Conservation (phyloP, 1,140 invertebrate genomes). For the Drosophila tristis region DNA sequence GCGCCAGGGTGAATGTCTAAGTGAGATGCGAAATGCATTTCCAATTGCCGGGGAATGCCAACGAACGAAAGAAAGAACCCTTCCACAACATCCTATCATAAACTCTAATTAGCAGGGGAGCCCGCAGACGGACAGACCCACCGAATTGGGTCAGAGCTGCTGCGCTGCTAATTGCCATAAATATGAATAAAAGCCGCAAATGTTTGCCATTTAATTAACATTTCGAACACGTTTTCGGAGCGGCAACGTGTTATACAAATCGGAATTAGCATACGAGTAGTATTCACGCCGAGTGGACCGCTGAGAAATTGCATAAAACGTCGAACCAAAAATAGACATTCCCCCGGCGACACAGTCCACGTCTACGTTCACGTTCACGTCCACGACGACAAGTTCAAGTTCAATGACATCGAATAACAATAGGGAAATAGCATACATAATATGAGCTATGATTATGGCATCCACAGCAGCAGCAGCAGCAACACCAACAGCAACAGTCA, state of each 20-base stretch:
- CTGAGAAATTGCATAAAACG: conserved; percentile 70
- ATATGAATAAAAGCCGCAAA: conserved; percentile 65
- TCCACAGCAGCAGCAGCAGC: background rate
- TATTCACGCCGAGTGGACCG: conserved; percentile 52
- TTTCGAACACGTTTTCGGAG: conserved; percentile 74
- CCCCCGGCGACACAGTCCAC: no score
- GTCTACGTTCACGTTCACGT: background rate
- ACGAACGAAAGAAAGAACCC: conserved; percentile 4
- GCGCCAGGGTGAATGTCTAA: conserved; percentile 44
- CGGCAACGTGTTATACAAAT: conserved; percentile 73
- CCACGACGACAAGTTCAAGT: conserved; percentile 72
- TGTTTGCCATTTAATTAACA: conserved; percentile 72
- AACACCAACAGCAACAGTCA: no score
- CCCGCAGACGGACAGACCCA: no score
- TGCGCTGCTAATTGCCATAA: conserved; percentile 71
- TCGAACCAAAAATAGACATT: conserved; percentile 48
- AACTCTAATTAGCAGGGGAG: conserved; percentile 42
- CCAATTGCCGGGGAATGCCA: conserved; percentile 16
- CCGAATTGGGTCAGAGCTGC: conserved; percentile 64
- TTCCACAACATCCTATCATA: conserved; percentile 13
- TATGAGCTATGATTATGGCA: conserved; percentile 50
- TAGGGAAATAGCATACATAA: conserved; percentile 61
- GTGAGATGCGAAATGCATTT: conserved; percentile 32
- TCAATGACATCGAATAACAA: conserved; percentile 79
- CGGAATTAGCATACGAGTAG: conserved; percentile 60